These are phyloP conservation scores for Cheilinus undulatus DNA, from an alignment of 2,113 vertebrate genomes.

Conservation along the genomic window DNA sequence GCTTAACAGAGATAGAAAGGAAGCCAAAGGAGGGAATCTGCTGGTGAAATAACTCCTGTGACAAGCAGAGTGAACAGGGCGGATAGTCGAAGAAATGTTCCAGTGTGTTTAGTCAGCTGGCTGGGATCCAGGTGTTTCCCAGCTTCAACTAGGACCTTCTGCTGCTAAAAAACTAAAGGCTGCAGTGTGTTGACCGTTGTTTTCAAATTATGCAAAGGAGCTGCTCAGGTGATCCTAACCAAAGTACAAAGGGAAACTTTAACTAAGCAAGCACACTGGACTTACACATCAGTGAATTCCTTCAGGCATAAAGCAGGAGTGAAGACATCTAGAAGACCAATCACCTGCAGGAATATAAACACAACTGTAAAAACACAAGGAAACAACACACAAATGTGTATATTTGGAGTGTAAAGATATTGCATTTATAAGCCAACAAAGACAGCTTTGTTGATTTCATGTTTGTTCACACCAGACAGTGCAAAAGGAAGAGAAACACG, in stretches of 20 bases:
- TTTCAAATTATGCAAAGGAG: slow-evolving; percentile 1
- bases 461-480: not conserved
- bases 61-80: slow-evolving; percentile 40
- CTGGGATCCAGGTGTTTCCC: slow-evolving; percentile 64
- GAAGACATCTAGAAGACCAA: slow-evolving; percentile 96
- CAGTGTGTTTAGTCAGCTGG: slow-evolving; percentile 56
- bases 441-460: not conserved
- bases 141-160: slow-evolving; percentile 27
- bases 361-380: not conserved
- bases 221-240: not conserved
- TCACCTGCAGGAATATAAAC: slow-evolving; percentile 86
- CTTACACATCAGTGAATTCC: slow-evolving; percentile 98
- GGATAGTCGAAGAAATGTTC: slow-evolving; percentile 37
- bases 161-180: slow-evolving; percentile 35
- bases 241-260: not conserved
- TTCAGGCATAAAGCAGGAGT: slow-evolving; percentile 91
- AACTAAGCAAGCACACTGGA: slow-evolving; percentile 52
- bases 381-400: slow-evolving; percentile 3
- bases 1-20: slow-evolving; percentile 30
- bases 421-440: too few relatives aligned
- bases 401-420: too few relatives aligned
- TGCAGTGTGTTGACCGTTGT: not conserved
- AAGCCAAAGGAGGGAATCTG: slow-evolving; percentile 40
- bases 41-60: slow-evolving; percentile 32
- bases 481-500: not conserved